Percentiles rank a stretch among this genome's conserved stretches.
These are phyloP conservation scores for Campylomormyrus numenius DNA, from an alignment of 2,113 vertebrate species.

Conservation along the genomic window DNA sequence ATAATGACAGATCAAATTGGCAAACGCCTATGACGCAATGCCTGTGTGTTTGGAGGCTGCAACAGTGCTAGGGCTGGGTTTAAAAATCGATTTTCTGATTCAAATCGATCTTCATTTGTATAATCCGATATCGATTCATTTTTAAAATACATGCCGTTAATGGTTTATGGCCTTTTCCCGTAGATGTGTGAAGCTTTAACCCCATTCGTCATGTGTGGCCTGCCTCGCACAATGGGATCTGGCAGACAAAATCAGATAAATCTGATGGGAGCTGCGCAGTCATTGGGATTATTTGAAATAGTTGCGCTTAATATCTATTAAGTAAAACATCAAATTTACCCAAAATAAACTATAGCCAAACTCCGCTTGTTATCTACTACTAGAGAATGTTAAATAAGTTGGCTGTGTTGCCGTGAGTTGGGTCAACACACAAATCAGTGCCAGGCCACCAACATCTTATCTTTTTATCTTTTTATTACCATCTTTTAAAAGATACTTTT, in stretches of 20 bases:
- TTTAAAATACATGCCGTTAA: neutral
- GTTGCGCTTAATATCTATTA: neutral
- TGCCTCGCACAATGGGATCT: neutral
- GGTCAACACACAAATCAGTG: neutral
- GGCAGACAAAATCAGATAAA: neutral
- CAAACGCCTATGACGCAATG: neutral
- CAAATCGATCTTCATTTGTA: neutral
- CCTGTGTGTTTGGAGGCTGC: neutral
- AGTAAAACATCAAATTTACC: too few relatives aligned
- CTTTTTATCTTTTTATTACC: neutral
- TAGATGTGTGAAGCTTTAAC: neutral
- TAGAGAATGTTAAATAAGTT: neutral
- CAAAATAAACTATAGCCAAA: neutral
- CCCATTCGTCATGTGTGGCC: neutral
- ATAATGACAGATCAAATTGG: neutral
- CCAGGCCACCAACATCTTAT: neutral
- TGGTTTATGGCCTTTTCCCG: neutral
- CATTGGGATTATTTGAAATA: neutral
- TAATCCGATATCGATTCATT: neutral
- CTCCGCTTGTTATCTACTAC: neutral
- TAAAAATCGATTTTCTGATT: neutral
- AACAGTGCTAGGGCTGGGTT: neutral
- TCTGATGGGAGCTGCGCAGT: neutral
- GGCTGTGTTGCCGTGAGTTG: neutral
- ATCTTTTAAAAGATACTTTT: neutral